These are phyloP conservation scores for Eupithecia insigniata DNA, from an alignment of 2,888 invertebrate species.

Conservation along the genomic window DNA sequence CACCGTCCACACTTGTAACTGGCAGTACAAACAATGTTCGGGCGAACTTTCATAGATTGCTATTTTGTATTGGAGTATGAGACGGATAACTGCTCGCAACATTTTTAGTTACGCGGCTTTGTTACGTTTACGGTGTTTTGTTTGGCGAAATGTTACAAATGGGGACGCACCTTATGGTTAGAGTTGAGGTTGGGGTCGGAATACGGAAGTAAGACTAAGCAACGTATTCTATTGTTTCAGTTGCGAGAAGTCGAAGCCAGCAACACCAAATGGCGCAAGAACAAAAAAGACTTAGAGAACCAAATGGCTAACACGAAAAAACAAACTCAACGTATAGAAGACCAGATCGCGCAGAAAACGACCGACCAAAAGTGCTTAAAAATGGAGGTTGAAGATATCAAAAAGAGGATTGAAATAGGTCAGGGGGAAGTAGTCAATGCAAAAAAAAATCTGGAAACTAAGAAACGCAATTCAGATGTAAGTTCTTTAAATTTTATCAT, in stretches of 20 bases:
- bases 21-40: too few relatives aligned
- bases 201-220: too few relatives aligned
- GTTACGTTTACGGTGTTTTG: too few relatives aligned
- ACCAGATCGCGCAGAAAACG: conserved; percentile 62
- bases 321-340: conserved; percentile 58
- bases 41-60: too few relatives aligned
- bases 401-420: conserved; percentile 59
- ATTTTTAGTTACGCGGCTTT: too few relatives aligned
- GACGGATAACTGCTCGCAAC: too few relatives aligned
- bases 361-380: conserved; percentile 66
- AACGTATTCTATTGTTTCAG: conserved; percentile 53
- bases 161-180: too few relatives aligned
- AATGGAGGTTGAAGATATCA: conserved; percentile 60
- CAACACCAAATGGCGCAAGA: conserved; percentile 68
- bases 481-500: neutral
- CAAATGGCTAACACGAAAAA: conserved; percentile 60
- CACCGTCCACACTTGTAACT: too few relatives aligned
- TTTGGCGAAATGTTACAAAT: too few relatives aligned
- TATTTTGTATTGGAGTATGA: too few relatives aligned
- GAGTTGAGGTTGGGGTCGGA: too few relatives aligned
- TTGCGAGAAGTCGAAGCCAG: conserved; percentile 63
- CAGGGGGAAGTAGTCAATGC: conserved; percentile 55
- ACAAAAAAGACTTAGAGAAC: conserved; percentile 67
- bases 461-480: conserved; percentile 64
- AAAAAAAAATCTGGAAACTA: conserved; percentile 51